Base-by-base conservation (phyloP, 2,797 vertebrate species). In the Gymnocypris eckloni region DNA sequence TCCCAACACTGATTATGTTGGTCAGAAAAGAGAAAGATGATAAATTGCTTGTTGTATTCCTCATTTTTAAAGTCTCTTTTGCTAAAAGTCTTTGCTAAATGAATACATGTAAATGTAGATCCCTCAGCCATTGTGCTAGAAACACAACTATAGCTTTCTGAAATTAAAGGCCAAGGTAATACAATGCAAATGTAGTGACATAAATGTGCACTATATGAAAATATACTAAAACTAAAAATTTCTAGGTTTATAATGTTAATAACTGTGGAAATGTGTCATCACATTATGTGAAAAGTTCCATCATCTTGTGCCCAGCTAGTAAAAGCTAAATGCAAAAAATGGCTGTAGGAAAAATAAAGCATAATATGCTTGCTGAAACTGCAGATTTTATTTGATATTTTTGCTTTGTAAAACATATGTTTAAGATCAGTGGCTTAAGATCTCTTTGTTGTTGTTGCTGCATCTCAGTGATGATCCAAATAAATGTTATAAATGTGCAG, bases 401-500 rank as follows among this genome's bases (percentile, higher is more conserved):
- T 61, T 61, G 22, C 4, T 25, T 37, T 22, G 48, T 37, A 52
- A 75, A 54, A 41, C 33, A 72, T 5, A 16, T 2, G 41, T 78
- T 43, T 11, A 77, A 13, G 13, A 37, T 9, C 15, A 16, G 11
- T 43, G 37, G 13, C 7, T 78, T 41, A 59, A 78, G 37, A n/a
- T 39, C 7, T 25, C 54, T 11, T 39, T 50, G 8, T 39, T 50
- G 8, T 39, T 2, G 1, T 79, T 45, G 18, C 9, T 66, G 15
- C 10, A 20, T 43, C 20, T 79, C 76, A 18, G 41, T 12, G 28
- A 77, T n/a, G 75, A 39, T 28, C 25, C 61, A 48, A 67, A 80
- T 48, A 67, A 80, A 39, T 61, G 76, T n/a, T n/a, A 61, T 43
- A 43, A 79, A 81, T 67, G 18, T 81, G 79, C 61, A 33, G 41